These are phyloP conservation scores for Cylloceria caligata DNA, from an alignment of 2,888 invertebrate species.

Conservation along the genomic window DNA sequence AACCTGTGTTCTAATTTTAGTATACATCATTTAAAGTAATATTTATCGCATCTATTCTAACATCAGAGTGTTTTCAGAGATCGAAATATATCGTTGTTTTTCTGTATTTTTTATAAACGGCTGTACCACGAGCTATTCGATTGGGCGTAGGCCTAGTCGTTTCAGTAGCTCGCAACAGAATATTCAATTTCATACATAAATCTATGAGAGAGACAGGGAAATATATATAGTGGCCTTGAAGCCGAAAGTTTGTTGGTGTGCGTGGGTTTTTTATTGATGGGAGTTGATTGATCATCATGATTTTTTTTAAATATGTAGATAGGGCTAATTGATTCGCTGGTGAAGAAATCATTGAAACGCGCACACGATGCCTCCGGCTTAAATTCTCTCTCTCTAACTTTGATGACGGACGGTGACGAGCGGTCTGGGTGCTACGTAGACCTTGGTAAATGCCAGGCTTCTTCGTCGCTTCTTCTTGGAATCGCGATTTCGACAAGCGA, in stretches of 20 bases:
- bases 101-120: neutral
- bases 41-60: neutral
- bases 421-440: constrained; percentile 5
- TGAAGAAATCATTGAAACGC: constrained; percentile 16
- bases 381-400: neutral
- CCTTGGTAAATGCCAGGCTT: constrained; percentile 36
- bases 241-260: neutral
- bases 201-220: neutral
- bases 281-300: neutral
- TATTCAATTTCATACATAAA: neutral
- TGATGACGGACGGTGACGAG: constrained; percentile 6
- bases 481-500: constrained; percentile 37
- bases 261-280: neutral
- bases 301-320: neutral
- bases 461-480: constrained; percentile 37
- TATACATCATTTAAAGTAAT: neutral
- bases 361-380: neutral
- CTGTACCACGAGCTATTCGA: neutral
- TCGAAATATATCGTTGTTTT: neutral
- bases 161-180: neutral
- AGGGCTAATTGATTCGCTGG: neutral
- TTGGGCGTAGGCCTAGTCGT: neutral
- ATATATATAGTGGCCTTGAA: neutral
- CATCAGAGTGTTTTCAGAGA: neutral
- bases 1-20: neutral